Percentiles rank a stretch among this genome's conserved stretches.
These are phyloP conservation scores for Pteronura brasiliensis DNA, from an alignment of 2,113 vertebrate genomes.

Conservation along the genomic window DNA sequence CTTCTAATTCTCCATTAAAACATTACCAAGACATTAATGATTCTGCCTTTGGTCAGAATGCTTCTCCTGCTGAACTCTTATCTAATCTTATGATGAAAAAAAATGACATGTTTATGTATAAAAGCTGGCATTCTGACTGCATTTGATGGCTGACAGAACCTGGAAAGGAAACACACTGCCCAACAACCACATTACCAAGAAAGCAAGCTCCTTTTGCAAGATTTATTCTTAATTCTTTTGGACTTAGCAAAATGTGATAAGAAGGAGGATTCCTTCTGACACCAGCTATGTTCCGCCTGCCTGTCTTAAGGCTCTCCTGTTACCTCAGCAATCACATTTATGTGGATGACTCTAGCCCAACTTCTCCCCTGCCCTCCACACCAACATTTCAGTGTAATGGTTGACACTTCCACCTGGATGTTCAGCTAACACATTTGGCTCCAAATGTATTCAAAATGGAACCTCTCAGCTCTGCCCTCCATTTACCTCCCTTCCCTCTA, in stretches of 20 bases:
- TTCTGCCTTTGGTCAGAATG: constrained; percentile 28
- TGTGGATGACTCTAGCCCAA: not conserved
- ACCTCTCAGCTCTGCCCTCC: not conserved
- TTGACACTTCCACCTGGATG: not conserved
- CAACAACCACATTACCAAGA: not conserved
- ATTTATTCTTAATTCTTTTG: constrained; percentile 48
- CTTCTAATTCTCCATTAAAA: not conserved
- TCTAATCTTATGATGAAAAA: constrained; percentile 47
- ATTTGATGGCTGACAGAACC: constrained; percentile 38
- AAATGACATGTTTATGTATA: constrained; percentile 25
- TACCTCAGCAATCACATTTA: not conserved
- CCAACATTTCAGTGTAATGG: not conserved
- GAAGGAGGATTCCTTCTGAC: not conserved
- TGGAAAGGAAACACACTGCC: constrained; percentile 24
- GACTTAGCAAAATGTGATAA: constrained; percentile 6
- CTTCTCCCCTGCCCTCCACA: not conserved
- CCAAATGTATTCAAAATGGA: not conserved
- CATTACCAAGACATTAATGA: not conserved
- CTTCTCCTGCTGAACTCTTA: not conserved
- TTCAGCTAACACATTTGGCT: not conserved
- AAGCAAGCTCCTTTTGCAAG: constrained; percentile 24
- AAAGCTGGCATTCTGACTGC: not conserved
- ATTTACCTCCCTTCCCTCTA: not conserved
- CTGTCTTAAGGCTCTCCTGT: not conserved
- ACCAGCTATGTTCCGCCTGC: not conserved